Evolutionary conservation across 2,888 invertebrate species (phyloP), one percentile per base, ranked within the genome.

Genomic region (Hyppa rectilinea): DNA sequence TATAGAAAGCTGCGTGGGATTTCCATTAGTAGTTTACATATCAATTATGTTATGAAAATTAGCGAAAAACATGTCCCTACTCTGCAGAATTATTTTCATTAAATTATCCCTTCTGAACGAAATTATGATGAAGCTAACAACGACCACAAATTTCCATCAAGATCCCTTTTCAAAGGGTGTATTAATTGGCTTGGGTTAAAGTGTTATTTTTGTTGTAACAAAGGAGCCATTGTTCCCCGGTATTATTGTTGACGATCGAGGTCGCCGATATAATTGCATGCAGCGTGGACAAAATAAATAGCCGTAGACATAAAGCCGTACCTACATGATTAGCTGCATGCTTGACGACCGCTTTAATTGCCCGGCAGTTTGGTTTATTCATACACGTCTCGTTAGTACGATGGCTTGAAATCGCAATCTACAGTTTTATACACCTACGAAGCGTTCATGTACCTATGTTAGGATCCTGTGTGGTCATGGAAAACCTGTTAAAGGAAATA

Each of bases 231-330:
- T 85, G 78, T 83, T 79, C 62, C 62, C 55, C 71, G 65, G 45
- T 73, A 80, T 82, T 80, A 78, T 76, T 80, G 73, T 71, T 61
- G 47, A 62, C 75, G 65, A 77, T 79, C 80, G 80, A 85, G 84
- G 84, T 80, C 84, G 56, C 67, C 67, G 52, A 74, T 77, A 74
- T 80, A 84, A 85, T 78, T 78, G 78, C 79, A 78, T 73, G 74
- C 69, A 75, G 68, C 82, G 73, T 78, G 73, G 71, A 80, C 76
- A 71, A 82, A 84, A 76, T 76, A 81, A 80, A 85, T 77, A 74
- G 53, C 83, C 71, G 68, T 83, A 61, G 50, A 74, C 36, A 70
- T 63, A 75, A 70, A 67, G 55, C 73, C 75, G 75, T 68, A 45
- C 73, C 75, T 68, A 55, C 47, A 70, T 81, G 62, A 82, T 82